Evolutionary conservation across 2,113 vertebrate species (phyloP).

Genomic region (Fregata magnificens): DNA sequence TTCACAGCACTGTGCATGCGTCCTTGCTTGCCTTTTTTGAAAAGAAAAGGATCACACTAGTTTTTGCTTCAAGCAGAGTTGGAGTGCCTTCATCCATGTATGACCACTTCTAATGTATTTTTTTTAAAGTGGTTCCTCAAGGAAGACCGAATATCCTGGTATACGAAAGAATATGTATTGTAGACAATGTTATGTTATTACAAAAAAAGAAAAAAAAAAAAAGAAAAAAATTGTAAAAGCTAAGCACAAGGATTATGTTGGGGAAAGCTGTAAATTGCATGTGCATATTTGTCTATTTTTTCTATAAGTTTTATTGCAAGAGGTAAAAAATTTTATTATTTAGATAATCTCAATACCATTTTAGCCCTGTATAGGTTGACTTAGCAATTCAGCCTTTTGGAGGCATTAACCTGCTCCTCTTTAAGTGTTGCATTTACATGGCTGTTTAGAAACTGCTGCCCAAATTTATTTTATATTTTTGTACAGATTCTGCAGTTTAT

Average conservation of each 20-base stretch:
- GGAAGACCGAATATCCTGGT: constrained; percentile 71
- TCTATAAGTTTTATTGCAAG: constrained; percentile 88
- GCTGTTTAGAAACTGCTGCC: constrained; percentile 85
- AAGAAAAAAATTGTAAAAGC: constrained; percentile 55
- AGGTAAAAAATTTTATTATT: constrained; percentile 80
- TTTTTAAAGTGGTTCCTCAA: constrained; percentile 74
- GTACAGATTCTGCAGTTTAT: constrained; percentile 88
- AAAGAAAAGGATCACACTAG: constrained; percentile 84
- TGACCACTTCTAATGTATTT: constrained; percentile 86
- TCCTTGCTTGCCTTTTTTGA: constrained; percentile 90
- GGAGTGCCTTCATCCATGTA: constrained; percentile 95
- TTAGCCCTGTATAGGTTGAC: constrained; percentile 82
- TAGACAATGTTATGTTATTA: constrained; percentile 66
- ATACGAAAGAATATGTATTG: constrained; percentile 64
- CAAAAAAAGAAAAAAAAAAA: constrained; percentile 38
- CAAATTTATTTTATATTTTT: constrained; percentile 91
- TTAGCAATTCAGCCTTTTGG: constrained; percentile 81
- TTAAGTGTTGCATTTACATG: constrained; percentile 84
- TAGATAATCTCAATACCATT: constrained; percentile 83
- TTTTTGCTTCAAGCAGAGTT: constrained; percentile 90
- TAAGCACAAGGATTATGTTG: constrained; percentile 85
- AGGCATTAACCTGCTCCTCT: constrained; percentile 80
- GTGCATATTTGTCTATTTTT: constrained; percentile 89
- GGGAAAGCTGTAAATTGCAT: constrained; percentile 83
- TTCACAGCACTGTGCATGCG: constrained; percentile 95